Percentiles rank a stretch among this genome's conserved stretches.
phyloP scores from a whole-genome alignment of 1,140 invertebrate genomes.

The Drosophila baimaii region DNA sequence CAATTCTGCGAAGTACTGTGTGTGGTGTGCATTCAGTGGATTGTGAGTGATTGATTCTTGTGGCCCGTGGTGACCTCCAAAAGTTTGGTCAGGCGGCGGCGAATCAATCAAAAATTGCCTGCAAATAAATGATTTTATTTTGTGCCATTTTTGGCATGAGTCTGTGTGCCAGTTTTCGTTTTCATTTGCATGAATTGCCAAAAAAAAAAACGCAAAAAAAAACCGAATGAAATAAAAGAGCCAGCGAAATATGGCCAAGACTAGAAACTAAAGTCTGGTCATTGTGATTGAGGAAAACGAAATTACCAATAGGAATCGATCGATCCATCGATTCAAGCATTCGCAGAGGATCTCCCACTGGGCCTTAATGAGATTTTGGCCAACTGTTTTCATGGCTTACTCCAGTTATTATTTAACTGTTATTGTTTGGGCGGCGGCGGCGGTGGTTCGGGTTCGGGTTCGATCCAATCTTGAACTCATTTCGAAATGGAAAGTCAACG shows the following conservation, averaged over 20 bases:
- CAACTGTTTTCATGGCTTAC: constrained; percentile 65
- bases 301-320: constrained; percentile 65
- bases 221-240: neutral
- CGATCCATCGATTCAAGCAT: constrained; percentile 25
- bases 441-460: constrained; percentile 2
- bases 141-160: constrained; percentile 50
- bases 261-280: constrained; percentile 35
- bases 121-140: constrained; percentile 67
- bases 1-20: constrained; percentile 13
- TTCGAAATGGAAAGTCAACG: constrained; percentile 73
- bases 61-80: constrained; percentile 67
- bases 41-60: constrained; percentile 72
- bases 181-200: constrained; percentile 79
- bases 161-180: constrained; percentile 71
- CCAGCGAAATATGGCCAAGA: constrained; percentile 31
- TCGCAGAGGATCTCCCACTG: constrained; percentile 61
- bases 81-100: constrained; percentile 64
- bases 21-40: constrained; percentile 30
- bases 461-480: constrained; percentile 69
- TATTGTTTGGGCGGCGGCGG: constrained; percentile 42
- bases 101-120: constrained; percentile 76
- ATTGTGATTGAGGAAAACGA: constrained; percentile 59
- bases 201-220: constrained; percentile 30
- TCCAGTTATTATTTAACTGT: constrained; percentile 77
- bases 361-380: constrained; percentile 75